A percentile compares a stretch with the other conserved stretches of the same genome.
These are phyloP conservation scores for Capitella teleta DNA, from an alignment of 1,140 invertebrate genomes.

Conservation along the genomic window DNA sequence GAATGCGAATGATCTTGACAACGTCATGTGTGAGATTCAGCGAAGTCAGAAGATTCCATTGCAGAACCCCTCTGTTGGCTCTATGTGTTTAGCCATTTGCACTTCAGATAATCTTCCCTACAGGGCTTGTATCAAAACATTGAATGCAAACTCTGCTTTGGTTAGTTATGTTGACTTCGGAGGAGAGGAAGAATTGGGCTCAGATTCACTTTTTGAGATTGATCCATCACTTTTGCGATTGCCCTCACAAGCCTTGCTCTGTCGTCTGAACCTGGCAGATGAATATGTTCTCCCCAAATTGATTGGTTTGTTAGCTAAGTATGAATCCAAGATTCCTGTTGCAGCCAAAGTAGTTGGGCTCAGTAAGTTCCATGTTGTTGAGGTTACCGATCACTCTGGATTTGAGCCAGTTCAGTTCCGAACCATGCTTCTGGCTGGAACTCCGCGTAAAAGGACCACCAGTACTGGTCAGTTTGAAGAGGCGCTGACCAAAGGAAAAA, in stretches of 20 bases:
- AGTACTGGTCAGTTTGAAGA: neutral
- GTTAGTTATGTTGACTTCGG: conserved; percentile 1
- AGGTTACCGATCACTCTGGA: no score
- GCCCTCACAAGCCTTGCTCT: neutral
- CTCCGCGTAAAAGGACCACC: neutral
- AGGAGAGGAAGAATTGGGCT: neutral
- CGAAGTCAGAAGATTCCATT: neutral
- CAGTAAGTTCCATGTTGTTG: no score
- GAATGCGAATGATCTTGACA: neutral
- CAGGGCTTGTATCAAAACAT: neutral
- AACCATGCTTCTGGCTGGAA: neutral
- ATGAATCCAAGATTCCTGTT: neutral
- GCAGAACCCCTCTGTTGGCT: neutral
- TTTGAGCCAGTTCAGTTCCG: no score
- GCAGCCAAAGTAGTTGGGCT: neutral
- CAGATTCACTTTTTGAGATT: neutral
- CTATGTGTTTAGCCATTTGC: neutral
- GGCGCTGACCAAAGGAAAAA: neutral
- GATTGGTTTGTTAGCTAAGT: neutral
- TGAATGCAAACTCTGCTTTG: neutral
- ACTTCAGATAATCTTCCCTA: neutral
- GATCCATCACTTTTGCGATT: neutral
- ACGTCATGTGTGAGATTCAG: neutral
- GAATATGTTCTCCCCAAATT: no score
- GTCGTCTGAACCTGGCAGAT: no score